Conservation (phyloP, 2,888 invertebrate genomes). For the Protophormia terraenovae region DNA sequence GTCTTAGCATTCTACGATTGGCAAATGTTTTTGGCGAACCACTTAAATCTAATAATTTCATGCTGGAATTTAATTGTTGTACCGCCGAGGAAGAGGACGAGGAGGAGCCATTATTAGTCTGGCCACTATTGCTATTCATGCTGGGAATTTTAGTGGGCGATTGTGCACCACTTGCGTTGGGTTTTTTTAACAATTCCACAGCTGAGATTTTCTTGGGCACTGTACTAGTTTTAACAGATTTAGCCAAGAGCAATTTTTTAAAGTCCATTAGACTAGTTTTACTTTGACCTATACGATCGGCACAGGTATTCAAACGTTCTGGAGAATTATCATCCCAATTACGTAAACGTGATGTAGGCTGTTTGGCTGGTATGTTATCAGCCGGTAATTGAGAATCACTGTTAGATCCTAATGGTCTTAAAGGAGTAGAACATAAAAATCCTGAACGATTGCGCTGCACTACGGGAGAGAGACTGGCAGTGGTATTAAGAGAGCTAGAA, state of each 20-base stretch:
- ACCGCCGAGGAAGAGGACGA: neutral
- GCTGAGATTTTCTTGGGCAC: conserved; percentile 86
- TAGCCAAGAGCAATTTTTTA: conserved; percentile 89
- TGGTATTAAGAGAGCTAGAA: conserved; percentile 50
- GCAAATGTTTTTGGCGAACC: conserved; percentile 87
- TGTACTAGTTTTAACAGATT: conserved; percentile 85
- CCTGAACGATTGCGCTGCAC: conserved; percentile 84
- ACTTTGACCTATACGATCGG: conserved; percentile 85
- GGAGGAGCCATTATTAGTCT: neutral
- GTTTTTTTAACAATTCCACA: conserved; percentile 88
- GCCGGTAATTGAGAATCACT: conserved; percentile 68
- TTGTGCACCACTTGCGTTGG: conserved; percentile 69
- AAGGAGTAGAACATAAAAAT: conserved; percentile 87
- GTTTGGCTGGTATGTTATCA: conserved; percentile 75
- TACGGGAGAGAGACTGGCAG: conserved; percentile 84
- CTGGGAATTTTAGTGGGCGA: conserved; percentile 26
- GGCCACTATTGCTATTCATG: neutral
- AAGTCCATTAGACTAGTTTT: conserved; percentile 92
- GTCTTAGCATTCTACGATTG: conserved; percentile 84
- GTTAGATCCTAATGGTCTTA: conserved; percentile 72
- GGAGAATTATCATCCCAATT: conserved; percentile 76
- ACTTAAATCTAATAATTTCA: conserved; percentile 87
- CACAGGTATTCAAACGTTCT: conserved; percentile 83
- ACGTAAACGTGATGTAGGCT: conserved; percentile 73
- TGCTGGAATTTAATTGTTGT: conserved; percentile 79